These are phyloP conservation scores for Siniperca knerii DNA, from an alignment of 2,113 vertebrate genomes.

Conservation along the genomic window DNA sequence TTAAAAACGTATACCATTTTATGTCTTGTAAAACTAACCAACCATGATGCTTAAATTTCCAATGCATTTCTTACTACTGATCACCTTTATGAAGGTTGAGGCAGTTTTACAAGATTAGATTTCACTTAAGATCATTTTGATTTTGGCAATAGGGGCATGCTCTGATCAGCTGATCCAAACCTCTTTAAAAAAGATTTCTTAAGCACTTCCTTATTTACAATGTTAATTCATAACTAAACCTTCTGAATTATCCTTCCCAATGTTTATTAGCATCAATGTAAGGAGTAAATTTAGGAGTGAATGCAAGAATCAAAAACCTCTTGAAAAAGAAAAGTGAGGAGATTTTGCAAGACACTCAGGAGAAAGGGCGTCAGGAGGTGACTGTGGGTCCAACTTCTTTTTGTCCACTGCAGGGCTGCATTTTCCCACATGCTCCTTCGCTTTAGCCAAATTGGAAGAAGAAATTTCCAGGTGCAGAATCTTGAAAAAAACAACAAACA, in stretches of 20 bases:
- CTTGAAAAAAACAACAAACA: constrained; percentile 69
- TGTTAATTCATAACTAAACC: constrained; percentile 22
- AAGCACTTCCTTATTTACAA: constrained; percentile 36
- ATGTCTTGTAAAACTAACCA: constrained; percentile 36
- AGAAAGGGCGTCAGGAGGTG: constrained; percentile 48
- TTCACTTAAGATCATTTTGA: constrained; percentile 28
- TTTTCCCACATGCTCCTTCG: not conserved
- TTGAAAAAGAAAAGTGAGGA: constrained; percentile 49
- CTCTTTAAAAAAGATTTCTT: constrained; percentile 3
- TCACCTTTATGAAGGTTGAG: constrained; percentile 37
- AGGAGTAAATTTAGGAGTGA: constrained; percentile 53
- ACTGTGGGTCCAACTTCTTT: constrained; percentile 63
- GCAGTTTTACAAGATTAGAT: constrained; percentile 47
- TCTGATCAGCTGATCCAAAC: constrained; percentile 40
- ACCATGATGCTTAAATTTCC: constrained; percentile 31
- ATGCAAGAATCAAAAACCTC: constrained; percentile 49
- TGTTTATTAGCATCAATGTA: constrained; percentile 32
- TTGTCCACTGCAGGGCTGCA: constrained; percentile 51
- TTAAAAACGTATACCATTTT: constrained; percentile 18
- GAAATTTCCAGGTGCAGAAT: constrained; percentile 95
- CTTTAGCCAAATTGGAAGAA: constrained; percentile 97
- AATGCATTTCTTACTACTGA: constrained; percentile 25
- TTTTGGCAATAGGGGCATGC: constrained; percentile 63
- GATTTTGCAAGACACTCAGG: constrained; percentile 80
- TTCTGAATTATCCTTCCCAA: constrained; percentile 12